These are phyloP conservation scores for Manacus vitellinus DNA, from an alignment of 2,113 vertebrate species.

Conservation along the genomic window DNA sequence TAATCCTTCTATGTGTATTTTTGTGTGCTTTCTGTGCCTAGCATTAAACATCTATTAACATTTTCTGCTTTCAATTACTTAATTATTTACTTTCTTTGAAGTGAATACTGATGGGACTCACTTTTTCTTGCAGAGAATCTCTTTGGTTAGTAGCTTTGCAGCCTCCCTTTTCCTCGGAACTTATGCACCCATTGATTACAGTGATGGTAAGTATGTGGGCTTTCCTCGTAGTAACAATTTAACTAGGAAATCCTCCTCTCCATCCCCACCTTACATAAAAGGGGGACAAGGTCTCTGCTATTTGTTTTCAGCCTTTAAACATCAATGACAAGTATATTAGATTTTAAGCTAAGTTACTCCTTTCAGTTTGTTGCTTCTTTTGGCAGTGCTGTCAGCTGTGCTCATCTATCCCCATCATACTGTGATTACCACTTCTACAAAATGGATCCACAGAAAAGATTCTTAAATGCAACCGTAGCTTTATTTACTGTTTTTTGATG, in stretches of 20 bases:
- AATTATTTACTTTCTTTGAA: not conserved
- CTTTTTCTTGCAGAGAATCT: conserved; percentile 86
- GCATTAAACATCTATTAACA: not conserved
- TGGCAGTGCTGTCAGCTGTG: not conserved
- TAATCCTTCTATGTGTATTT: not conserved
- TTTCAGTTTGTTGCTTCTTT: not conserved
- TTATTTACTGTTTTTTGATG: not conserved
- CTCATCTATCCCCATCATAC: not conserved
- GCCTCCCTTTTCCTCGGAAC: conserved; percentile 90
- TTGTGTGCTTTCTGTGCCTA: not conserved
- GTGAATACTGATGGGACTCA: not conserved
- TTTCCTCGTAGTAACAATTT: not conserved
- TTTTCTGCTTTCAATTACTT: not conserved
- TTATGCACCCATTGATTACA: conserved; percentile 89
- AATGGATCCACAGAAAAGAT: not conserved
- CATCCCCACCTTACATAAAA: not conserved
- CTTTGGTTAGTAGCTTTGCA: conserved; percentile 94
- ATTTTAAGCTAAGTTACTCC: not conserved
- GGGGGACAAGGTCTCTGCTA: not conserved
- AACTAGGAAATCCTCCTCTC: not conserved
- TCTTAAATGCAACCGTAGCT: not conserved
- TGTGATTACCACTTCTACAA: not conserved
- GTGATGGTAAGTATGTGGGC: conserved; percentile 82
- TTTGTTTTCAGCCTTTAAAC: not conserved
- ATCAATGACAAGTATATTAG: not conserved